These are phyloP conservation scores for Gambelia wislizenii DNA, from an alignment of 2,797 vertebrate species.

Conservation along the genomic window DNA sequence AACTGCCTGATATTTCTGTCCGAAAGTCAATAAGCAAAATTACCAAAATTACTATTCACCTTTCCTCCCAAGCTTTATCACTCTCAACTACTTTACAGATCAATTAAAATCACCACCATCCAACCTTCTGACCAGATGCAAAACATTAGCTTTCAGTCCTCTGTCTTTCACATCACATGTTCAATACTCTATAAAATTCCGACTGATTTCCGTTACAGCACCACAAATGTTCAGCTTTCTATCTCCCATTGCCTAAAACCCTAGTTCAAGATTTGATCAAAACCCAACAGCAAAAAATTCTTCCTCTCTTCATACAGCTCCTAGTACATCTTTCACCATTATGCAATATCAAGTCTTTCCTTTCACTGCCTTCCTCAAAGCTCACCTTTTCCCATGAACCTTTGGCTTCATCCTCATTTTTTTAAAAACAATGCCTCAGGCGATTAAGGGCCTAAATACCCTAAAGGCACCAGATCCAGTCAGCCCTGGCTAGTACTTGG, in stretches of 20 bases:
- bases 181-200: not conserved
- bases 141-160: not conserved
- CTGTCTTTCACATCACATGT: not conserved
- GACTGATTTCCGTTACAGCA: not conserved
- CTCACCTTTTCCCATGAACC: not conserved
- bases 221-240: not conserved
- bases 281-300: not conserved
- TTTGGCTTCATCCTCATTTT: too few relatives aligned
- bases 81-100: not conserved
- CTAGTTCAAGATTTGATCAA: not conserved
- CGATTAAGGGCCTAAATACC: too few relatives aligned
- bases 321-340: too few relatives aligned
- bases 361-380: not conserved
- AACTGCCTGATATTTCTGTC: not conserved
- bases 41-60: not conserved
- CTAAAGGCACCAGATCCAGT: too few relatives aligned
- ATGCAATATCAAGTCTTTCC: not conserved
- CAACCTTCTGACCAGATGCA: not conserved
- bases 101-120: not conserved
- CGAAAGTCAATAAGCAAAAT: not conserved
- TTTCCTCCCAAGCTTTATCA: not conserved
- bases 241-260: not conserved
- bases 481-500: too few relatives aligned
- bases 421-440: too few relatives aligned
- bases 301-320: too few relatives aligned